A percentile compares a stretch with the other conserved stretches of the same genome.
Conservation (phyloP, 2,888 invertebrate genomes). For the Incurvaria masculella region DNA sequence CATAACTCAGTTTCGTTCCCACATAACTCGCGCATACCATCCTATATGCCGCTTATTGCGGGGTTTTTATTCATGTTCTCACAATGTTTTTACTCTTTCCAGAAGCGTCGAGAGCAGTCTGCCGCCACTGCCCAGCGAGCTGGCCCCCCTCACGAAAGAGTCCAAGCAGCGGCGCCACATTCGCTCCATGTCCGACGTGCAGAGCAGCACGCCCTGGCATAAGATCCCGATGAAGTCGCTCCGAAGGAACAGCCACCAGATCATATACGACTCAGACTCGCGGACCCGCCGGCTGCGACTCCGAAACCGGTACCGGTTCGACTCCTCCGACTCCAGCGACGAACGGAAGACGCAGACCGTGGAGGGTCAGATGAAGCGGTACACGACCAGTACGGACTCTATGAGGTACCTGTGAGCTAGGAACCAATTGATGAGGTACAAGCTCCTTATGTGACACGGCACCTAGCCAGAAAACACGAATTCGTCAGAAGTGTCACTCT, state of each 20-base stretch:
- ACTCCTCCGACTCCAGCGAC: constrained; percentile 36
- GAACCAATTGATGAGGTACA: neutral
- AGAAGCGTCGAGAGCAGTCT: constrained; percentile 36
- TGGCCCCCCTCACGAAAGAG: constrained; percentile 39
- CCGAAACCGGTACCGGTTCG: constrained; percentile 25
- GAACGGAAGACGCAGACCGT: constrained; percentile 29
- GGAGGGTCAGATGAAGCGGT: constrained; percentile 41
- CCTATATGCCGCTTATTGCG: too few species aligned
- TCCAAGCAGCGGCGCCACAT: constrained; percentile 43
- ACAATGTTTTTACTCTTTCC: constrained; percentile 23
- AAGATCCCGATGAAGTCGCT: constrained; percentile 35
- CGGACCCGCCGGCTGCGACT: constrained; percentile 32
- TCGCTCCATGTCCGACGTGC: constrained; percentile 49
- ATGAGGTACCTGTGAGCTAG: constrained; percentile 40
- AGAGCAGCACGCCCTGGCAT: constrained; percentile 41
- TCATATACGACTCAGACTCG: constrained; percentile 45
- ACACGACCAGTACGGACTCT: constrained; percentile 30
- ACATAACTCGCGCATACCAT: too few species aligned
- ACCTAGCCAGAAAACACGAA: too few species aligned
- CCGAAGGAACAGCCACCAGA: constrained; percentile 32
- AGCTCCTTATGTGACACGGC: too few species aligned
- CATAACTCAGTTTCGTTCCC: too few species aligned
- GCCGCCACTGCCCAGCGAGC: constrained; percentile 24
- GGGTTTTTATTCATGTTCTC: too few species aligned
- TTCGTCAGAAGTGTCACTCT: too few species aligned